These are phyloP conservation scores for Erpetoichthys calabaricus DNA, from an alignment of 2,797 vertebrate genomes.

Conservation along the genomic window DNA sequence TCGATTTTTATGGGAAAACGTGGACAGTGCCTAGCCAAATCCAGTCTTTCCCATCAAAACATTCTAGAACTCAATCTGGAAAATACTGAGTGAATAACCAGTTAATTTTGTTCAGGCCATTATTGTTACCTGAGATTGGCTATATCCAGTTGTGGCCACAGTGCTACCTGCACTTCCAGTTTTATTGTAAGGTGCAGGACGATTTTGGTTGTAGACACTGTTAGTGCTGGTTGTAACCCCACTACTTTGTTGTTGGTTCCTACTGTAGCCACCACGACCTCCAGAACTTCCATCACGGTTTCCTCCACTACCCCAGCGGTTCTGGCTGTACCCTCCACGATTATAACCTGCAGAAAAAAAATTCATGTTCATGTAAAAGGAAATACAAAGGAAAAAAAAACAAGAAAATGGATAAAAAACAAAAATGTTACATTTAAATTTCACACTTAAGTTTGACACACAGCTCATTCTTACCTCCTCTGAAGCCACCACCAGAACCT, in stretches of 20 bases:
- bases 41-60: too few relatives aligned
- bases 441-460: neutral
- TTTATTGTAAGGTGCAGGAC: constrained; percentile 45
- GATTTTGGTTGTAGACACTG: constrained; percentile 41
- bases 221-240: constrained; percentile 15
- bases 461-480: constrained; percentile 16
- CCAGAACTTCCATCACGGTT: constrained; percentile 61
- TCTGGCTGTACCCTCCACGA: constrained; percentile 64
- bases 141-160: constrained; percentile 28
- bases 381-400: neutral
- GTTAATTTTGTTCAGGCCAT: too few relatives aligned
- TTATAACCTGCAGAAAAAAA: constrained; percentile 44
- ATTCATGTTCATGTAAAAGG: neutral
- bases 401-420: neutral
- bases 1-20: too few relatives aligned
- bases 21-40: too few relatives aligned
- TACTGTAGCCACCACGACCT: constrained; percentile 55
- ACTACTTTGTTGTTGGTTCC: constrained; percentile 37
- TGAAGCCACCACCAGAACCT: constrained; percentile 38
- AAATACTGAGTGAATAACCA: too few relatives aligned
- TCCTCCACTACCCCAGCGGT: constrained; percentile 57
- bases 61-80: too few relatives aligned
- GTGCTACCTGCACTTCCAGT: constrained; percentile 18
- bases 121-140: too few relatives aligned
- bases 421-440: neutral